These are phyloP conservation scores for Marmota flaviventris DNA, from an alignment of 2,113 vertebrate species.

Conservation along the genomic window DNA sequence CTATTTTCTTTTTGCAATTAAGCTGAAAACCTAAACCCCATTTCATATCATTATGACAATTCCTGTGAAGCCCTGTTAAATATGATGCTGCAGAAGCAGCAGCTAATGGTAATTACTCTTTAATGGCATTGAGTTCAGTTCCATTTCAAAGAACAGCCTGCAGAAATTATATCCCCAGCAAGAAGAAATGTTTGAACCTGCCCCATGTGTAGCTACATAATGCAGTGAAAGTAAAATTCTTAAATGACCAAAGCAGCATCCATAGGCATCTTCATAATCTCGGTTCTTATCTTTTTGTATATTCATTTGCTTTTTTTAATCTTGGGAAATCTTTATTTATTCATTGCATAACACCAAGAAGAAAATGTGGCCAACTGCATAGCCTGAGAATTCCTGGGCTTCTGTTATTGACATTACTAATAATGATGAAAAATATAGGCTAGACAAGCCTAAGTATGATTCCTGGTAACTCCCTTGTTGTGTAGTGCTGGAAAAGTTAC, in stretches of 20 bases:
- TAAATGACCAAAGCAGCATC: background rate
- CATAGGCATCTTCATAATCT: background rate
- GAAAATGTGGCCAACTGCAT: background rate
- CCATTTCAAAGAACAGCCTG: conserved; percentile 49
- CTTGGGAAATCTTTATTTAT: background rate
- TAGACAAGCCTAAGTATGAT: background rate
- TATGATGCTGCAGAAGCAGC: conserved; percentile 22
- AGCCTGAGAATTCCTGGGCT: background rate
- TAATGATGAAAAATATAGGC: background rate
- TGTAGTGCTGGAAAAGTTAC: background rate
- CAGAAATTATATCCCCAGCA: conserved; percentile 58
- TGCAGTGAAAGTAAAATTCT: background rate
- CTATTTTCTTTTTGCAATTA: conserved; percentile 39
- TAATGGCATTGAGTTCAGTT: conserved; percentile 36
- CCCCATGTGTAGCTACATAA: conserved; percentile 11
- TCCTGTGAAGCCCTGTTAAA: conserved; percentile 55
- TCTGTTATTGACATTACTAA: background rate
- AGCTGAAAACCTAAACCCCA: conserved; percentile 63
- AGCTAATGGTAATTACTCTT: conserved; percentile 53
- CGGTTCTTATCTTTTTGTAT: background rate
- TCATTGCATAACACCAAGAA: background rate
- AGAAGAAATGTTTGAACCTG: background rate
- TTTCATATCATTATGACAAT: conserved; percentile 57
- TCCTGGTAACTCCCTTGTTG: background rate
- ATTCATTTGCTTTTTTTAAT: background rate